Base-by-base conservation (phyloP, 2,888 invertebrate species). In the Merodon equestris region DNA sequence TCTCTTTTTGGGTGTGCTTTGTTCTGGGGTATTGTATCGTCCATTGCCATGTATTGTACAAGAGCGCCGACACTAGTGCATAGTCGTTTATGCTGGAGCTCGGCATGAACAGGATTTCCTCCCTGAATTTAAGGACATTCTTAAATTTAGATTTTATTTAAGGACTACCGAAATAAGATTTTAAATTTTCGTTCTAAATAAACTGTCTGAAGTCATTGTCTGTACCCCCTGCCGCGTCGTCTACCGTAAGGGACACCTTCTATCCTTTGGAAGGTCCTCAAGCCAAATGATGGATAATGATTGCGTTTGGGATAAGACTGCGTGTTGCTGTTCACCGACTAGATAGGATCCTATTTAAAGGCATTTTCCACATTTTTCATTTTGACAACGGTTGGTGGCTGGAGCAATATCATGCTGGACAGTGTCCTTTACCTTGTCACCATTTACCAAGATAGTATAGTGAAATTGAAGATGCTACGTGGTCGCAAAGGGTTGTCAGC, bases 81-180 rank as follows among this genome's bases (percentile, higher is more conserved):
- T n/a, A n/a, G n/a, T 9, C 44, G 48, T 14, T 54, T 47, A 42
- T 72, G 72, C 58, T 60, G 71, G 51, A 56, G 66, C 42, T 67
- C 60, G 48, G 47, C 60, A 66, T 45, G 70, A 71, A 66, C 40
- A 57, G 61, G 56, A 72, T 72, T 72, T 72, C 67, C 60, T 67
- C 66, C 72, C 72, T 56, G 61, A 72, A 72, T 77, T 72, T 72
- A 72, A 72, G 66, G 66, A 67, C 67, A 61, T 67, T 72, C 72
- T 77, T 72, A 72, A 77, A 72, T 72, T 61, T 66, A 77, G 71
- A 56, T 40, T 18, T 51, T 66, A 51, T 13, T 38, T 45, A 18
- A 17, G 40, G 44, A 15, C 40, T 13, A n/a, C 17, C 17, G 18
- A n/a, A 27, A 4, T 27, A 27, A 2, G 27, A 4, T 27, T 27